Conservation (phyloP, 2,113 vertebrate species). For the Geothlypis trichas region DNA sequence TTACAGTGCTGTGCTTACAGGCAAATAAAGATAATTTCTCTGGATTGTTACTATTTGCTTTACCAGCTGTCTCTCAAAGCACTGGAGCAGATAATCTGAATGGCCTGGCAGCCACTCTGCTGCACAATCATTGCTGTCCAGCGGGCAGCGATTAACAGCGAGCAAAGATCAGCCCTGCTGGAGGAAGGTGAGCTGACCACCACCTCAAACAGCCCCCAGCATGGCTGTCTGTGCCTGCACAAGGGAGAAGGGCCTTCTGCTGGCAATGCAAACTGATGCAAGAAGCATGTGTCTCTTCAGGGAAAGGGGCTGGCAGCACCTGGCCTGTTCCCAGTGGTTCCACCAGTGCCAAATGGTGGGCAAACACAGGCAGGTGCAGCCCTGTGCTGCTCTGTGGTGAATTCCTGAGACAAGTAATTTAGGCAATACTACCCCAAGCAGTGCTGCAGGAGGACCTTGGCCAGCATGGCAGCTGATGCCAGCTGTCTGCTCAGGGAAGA, state of each 20-base stretch:
- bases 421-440: background rate
- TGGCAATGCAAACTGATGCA: fast-evolving
- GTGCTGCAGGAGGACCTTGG: background rate
- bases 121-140: background rate
- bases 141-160: background rate
- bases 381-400: background rate
- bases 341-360: background rate
- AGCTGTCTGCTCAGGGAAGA: background rate
- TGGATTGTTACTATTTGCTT: background rate
- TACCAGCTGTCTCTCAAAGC: slow-evolving; percentile 17
- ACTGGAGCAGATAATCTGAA: background rate
- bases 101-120: background rate
- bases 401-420: background rate
- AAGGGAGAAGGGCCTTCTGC: background rate
- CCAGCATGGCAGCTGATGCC: background rate
- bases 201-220: fast-evolving
- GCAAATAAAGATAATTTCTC: background rate
- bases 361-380: background rate
- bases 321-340: background rate
- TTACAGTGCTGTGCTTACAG: background rate
- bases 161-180: background rate
- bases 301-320: background rate
- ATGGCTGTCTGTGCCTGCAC: fast-evolving
- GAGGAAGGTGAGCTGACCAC: background rate
- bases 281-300: fast-evolving